These are phyloP conservation scores for Tachuris rubrigastra DNA, from an alignment of 2,113 vertebrate genomes.

Conservation along the genomic window DNA sequence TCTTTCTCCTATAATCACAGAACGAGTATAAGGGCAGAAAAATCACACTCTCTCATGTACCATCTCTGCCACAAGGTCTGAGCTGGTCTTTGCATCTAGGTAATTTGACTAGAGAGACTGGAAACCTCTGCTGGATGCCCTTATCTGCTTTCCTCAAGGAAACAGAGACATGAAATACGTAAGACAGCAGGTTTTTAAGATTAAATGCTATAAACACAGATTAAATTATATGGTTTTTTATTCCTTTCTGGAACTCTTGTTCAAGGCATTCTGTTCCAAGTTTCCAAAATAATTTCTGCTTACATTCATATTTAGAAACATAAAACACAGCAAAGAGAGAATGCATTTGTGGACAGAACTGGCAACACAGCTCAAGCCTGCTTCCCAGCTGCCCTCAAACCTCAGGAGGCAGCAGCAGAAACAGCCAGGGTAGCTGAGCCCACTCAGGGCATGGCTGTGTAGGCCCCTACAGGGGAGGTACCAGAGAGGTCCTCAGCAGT, in stretches of 20 bases:
- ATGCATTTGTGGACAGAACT: not conserved
- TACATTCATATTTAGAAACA: not conserved
- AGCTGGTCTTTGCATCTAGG: not conserved
- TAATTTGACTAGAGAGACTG: not conserved
- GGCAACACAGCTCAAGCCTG: not conserved
- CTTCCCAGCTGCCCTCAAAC: not conserved
- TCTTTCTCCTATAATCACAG: not conserved
- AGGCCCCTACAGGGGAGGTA: not conserved
- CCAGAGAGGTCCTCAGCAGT: not conserved
- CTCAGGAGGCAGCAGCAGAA: not conserved
- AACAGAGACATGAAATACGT: not conserved
- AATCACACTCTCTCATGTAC: not conserved
- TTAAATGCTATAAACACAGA: constrained; percentile 40
- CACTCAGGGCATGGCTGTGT: rapidly evolving
- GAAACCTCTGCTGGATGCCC: not conserved
- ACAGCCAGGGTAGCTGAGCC: not conserved
- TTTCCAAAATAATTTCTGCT: not conserved
- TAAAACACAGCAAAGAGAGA: not conserved
- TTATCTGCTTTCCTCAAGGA: constrained; percentile 35
- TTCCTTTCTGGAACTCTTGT: constrained; percentile 5
- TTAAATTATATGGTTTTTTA: constrained; percentile 19
- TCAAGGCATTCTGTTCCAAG: not conserved
- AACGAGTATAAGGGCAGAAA: not conserved
- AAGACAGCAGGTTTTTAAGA: constrained; percentile 2
- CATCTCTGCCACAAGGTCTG: not conserved